A percentile compares a stretch with the other conserved stretches of the same genome.
These are phyloP conservation scores for Carapus acus DNA, from an alignment of 2,797 vertebrate species.

Conservation along the genomic window DNA sequence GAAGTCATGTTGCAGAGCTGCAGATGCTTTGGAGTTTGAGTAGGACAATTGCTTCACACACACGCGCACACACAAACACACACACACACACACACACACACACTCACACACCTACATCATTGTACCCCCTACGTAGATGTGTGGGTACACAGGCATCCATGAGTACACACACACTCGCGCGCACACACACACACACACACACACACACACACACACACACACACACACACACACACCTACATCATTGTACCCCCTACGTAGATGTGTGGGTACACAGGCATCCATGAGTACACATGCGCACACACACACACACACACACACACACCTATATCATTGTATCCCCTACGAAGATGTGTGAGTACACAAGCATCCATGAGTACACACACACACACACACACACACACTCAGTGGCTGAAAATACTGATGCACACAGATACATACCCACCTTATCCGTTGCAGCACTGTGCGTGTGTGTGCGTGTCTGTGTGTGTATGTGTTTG, in stretches of 20 bases:
- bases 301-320: slow-evolving; percentile 16
- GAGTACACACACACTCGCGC: slow-evolving; percentile 6
- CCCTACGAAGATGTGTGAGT: slow-evolving; percentile 15
- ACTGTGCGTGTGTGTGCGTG: slow-evolving; percentile 33
- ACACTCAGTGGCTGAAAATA: slow-evolving; percentile 6
- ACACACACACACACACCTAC: slow-evolving; percentile 36
- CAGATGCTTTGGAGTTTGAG: slow-evolving; percentile 65
- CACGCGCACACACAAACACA: slow-evolving; percentile 49
- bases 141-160: too few relatives aligned
- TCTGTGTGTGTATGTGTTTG: too few relatives aligned
- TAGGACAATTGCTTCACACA: slow-evolving; percentile 64
- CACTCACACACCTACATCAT: slow-evolving; percentile 37
- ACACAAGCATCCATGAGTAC: too few relatives aligned
- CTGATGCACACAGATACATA: slow-evolving; percentile 27
- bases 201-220: slow-evolving; percentile 30
- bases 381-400: slow-evolving; percentile 45
- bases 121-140: slow-evolving; percentile 24
- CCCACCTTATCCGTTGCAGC: slow-evolving; percentile 39
- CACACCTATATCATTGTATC: slow-evolving; percentile 43
- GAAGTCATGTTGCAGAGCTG: slow-evolving; percentile 65
- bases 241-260: slow-evolving; percentile 22
- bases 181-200: slow-evolving; percentile 30
- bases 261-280: slow-evolving; percentile 42
- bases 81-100: slow-evolving; percentile 20
- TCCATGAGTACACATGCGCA: slow-evolving; percentile 44